Conservation (phyloP, 30 jellyfish, hydroid and myxozoan genomes). For the Aurelia sp. region DNA sequence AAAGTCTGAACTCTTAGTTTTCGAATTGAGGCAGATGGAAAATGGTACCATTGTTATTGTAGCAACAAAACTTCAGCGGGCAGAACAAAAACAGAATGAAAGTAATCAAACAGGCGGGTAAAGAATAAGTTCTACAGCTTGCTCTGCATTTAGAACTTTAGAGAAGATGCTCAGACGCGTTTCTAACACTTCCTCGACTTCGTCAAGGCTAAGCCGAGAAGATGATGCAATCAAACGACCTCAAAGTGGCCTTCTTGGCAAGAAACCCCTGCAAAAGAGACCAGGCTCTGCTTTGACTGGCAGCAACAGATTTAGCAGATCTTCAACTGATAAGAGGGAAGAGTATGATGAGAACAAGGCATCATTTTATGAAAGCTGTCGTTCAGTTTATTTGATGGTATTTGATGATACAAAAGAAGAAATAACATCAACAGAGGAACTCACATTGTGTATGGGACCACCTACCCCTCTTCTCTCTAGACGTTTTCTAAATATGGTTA, state of each 20-base stretch:
- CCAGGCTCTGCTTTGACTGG: not conserved
- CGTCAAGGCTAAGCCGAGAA: conserved; percentile 50
- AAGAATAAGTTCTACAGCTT: no score
- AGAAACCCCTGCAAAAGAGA: not conserved
- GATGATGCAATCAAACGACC: conserved; percentile 14
- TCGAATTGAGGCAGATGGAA: conserved; percentile 4
- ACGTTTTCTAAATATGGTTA: no score
- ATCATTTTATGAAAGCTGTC: conserved; percentile 59
- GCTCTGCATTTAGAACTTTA: not conserved
- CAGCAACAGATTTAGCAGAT: conserved; percentile 28
- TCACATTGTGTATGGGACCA: conserved; percentile 64
- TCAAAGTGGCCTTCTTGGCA: not conserved
- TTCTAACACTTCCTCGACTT: conserved; percentile 17
- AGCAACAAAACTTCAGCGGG: conserved; percentile 1
- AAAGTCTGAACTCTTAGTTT: no score
- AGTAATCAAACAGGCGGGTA: no score
- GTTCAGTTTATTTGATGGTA: conserved; percentile 65
- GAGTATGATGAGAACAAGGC: conserved; percentile 64
- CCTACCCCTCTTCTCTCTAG: not conserved
- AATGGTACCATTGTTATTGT: not conserved
- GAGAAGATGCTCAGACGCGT: conserved; percentile 25
- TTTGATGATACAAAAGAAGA: conserved; percentile 64
- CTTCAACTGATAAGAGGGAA: conserved; percentile 22
- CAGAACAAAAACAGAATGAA: no score
- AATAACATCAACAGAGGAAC: conserved; percentile 81